phyloP scores from a whole-genome alignment of 2,888 invertebrate species.

The Drosophila emarginata region DNA sequence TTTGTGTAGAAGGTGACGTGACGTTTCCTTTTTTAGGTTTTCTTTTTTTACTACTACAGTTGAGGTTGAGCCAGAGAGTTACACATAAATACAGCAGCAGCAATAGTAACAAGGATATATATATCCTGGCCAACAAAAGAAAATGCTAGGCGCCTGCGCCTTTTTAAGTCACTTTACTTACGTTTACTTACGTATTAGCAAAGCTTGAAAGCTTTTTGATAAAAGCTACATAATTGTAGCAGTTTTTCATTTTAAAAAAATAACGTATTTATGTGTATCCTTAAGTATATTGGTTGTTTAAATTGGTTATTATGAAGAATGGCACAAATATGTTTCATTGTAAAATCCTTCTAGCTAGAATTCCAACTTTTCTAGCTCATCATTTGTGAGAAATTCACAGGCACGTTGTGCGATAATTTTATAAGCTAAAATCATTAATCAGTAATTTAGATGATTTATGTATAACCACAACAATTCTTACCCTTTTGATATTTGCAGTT shows the following conservation, averaged over 20 bases:
- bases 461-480: conserved; percentile 13
- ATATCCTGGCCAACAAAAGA: conserved; percentile 35
- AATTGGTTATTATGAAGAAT: not conserved
- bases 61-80: conserved; percentile 51
- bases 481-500: conserved; percentile 66
- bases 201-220: not conserved
- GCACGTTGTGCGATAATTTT: conserved; percentile 55
- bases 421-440: conserved; percentile 42
- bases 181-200: not conserved
- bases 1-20: conserved; percentile 47
- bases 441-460: not conserved
- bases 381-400: conserved; percentile 56
- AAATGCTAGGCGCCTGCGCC: conserved; percentile 39
- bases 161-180: not conserved
- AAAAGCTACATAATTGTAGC: not conserved
- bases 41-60: conserved; percentile 32
- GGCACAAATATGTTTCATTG: too few relatives aligned
- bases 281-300: not conserved
- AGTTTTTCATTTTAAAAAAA: not conserved
- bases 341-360: conserved; percentile 28
- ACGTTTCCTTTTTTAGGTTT: conserved; percentile 30
- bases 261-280: not conserved
- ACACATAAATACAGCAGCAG: conserved; percentile 53
- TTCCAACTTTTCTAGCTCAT: conserved; percentile 51
- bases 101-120: conserved; percentile 42